phyloP scores from a whole-genome alignment of 2,113 vertebrate species.

The Mystacornis crossleyi region DNA sequence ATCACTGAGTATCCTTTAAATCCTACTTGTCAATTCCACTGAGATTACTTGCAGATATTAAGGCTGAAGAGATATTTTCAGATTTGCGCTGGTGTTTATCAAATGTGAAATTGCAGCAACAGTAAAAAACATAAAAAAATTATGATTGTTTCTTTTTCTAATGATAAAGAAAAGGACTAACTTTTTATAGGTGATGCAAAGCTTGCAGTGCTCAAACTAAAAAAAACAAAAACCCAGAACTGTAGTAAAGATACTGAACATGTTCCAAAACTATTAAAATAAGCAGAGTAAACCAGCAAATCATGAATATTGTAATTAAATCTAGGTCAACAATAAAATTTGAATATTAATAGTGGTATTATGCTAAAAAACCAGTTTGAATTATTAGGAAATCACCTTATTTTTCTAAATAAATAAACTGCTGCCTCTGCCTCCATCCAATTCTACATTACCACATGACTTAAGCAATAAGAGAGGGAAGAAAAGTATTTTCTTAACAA shows the following conservation, averaged over 20 bases:
- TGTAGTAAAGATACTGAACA: background rate
- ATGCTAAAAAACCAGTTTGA: background rate
- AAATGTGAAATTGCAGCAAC: no score
- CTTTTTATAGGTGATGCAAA: background rate
- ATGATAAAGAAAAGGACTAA: background rate
- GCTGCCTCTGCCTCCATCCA: background rate
- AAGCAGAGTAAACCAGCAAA: background rate
- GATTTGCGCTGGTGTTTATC: no score
- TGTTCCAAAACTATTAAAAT: background rate
- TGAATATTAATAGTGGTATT: background rate
- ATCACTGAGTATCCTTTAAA: no score
- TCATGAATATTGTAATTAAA: background rate
- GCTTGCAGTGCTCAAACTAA: background rate
- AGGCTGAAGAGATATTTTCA: no score
- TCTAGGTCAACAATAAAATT: background rate
- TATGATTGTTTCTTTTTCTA: background rate
- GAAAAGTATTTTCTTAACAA: background rate
- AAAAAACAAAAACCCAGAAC: background rate
- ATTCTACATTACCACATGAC: background rate
- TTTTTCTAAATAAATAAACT: background rate
- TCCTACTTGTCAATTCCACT: no score
- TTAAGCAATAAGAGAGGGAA: background rate
- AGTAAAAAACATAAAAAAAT: no score
- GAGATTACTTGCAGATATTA: no score
- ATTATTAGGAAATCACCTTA: background rate